Evolutionary conservation across 2,113 vertebrate species (phyloP).

Genomic region (Microtus pennsylvanicus): DNA sequence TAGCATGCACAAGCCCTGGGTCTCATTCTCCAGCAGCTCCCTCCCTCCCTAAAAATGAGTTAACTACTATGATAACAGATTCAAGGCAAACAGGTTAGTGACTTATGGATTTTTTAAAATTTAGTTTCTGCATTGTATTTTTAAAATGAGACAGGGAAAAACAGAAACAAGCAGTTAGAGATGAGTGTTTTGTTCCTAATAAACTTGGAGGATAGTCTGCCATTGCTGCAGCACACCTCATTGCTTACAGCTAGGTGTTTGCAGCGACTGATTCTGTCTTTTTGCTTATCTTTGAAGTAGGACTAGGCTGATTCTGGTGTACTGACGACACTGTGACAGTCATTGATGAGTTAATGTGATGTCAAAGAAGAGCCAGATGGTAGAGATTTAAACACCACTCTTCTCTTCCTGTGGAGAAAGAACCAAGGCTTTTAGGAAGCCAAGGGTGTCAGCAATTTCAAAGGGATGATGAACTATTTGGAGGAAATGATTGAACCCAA

Average conservation of each 20-base stretch:
- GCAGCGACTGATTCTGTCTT: not conserved
- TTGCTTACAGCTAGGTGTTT: not conserved
- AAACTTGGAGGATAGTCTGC: not conserved
- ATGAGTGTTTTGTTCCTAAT: not conserved
- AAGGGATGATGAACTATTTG: not conserved
- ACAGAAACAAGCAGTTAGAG: not conserved
- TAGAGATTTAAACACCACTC: not conserved
- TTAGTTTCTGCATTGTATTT: not conserved
- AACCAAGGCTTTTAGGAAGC: not conserved
- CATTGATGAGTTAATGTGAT: not conserved
- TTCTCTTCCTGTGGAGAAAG: not conserved
- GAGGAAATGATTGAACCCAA: not conserved
- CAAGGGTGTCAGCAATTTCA: not conserved
- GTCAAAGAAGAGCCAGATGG: not conserved
- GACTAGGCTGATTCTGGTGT: not conserved
- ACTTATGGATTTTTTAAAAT: not conserved
- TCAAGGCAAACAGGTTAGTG: not conserved
- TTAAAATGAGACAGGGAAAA: not conserved
- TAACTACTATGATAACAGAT: not conserved
- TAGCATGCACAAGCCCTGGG: not conserved
- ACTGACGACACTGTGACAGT: too few species aligned
- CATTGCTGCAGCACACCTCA: not conserved
- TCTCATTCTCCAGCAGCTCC: not conserved
- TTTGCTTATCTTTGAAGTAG: not conserved
- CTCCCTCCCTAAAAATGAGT: not conserved